Base-by-base conservation (phyloP, 2,797 vertebrate genomes). In the Discoglossus pictus region DNA sequence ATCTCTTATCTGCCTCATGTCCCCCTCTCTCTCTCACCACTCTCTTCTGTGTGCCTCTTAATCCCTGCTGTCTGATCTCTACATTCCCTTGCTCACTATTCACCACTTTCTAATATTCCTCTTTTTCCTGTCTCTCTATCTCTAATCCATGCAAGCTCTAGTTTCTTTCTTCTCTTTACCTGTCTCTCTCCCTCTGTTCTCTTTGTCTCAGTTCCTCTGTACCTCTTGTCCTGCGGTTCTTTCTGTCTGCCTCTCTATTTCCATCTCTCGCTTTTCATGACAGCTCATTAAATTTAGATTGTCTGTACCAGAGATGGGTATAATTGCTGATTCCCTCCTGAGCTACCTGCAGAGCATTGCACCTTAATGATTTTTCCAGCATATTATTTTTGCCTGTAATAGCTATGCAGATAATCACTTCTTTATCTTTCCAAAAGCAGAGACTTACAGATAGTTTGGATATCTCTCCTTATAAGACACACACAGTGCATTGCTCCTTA, bases 211-310 rank as follows among this genome's bases (percentile, higher is more conserved):
- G 18, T 23, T 9, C 12, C 18, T 21, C 43, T 2, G 15, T 17
- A 6, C 8, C 13, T 21, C 18, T 20, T 47, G 8, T 20, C 13
- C 20, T 47, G 44, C 12, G 20, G 18, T 23, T 47, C n/a, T n/a
- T 23, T 21, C 13, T 15, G 2, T 5, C 20, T 47, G 18, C 3
- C 15, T 5, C 23, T 47, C 24, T 40, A 12, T 55, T 48, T 62
- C 34, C n/a, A n/a, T n/a, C n/a, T n/a, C n/a, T n/a, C n/a, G n/a
- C n/a, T n/a, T n/a, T n/a, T n/a, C 60, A 25, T 51, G 60, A n/a
- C 60, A 71, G 58, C 60, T 51, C 36, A 71, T 65, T 65, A 64
- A 64, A 71, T 64, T 51, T 1, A 43, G 65, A 64, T 71, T 42
- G 52, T 43, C 31, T 59, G 25, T 27, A 55, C 27, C 53, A 65